Base-by-base conservation (phyloP, 1,140 invertebrate species). In the Zaprionus gabonicus region DNA sequence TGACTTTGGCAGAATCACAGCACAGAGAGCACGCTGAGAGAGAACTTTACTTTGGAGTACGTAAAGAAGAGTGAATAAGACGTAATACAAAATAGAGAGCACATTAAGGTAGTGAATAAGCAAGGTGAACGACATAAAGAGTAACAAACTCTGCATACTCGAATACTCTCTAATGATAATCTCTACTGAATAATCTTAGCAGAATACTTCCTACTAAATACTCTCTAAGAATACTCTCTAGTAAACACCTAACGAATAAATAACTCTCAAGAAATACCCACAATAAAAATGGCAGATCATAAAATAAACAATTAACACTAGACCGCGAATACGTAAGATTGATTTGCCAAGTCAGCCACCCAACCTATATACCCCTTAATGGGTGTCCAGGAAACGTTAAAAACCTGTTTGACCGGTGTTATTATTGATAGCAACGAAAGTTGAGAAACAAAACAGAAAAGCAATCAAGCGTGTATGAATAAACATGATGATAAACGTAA, bases 391-490 rank as follows among this genome's bases (percentile, higher is more conserved):
- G 13, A 36, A 9, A 12, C 55, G 55, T 34, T 34, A 46, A 44
- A 80, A 86, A 86, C 83, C 83, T 73, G 82, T 68, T 70, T 17
- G 71, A 85, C 69, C 68, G 66, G 78, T 62, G 31, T 74, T 62
- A 49, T 67, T 74, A 15, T 64, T 63, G 57, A 56, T 68, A 51
- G 65, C 56, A 13, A 69, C 51, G 46, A 60, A 78, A 73, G 17
- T 49, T 13, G 34, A n/a, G 72, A 75, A 71, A 28, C 67, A 75
- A 75, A 75, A 75, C 72, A 75, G 27, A 75, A 59, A 53, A 23
- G 36, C 38, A 27, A 34, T 27, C 23, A 46, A 46, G 23, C n/a
- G 27, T 34, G 28, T 17, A 51, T 59, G 9, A 58, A 53, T 17
- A 28, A 51, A 23, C 10, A 25, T 4, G 10, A 34, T 34, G 9